Percentiles rank a stretch among this genome's conserved stretches.
Conservation (phyloP, 2,888 invertebrate genomes). For the Lamellibrachia columna region DNA sequence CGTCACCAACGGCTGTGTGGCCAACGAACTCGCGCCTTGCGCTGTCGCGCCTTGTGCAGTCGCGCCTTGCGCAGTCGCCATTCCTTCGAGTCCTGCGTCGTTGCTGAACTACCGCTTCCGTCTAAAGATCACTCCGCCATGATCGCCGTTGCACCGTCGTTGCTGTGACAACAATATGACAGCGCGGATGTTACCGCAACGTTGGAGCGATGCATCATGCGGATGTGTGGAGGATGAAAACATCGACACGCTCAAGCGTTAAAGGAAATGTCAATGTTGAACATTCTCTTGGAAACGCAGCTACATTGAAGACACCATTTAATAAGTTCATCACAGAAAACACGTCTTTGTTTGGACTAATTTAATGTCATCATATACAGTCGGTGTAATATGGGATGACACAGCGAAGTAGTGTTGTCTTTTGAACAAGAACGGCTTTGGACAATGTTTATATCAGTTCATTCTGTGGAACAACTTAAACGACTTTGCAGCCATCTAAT, state of each 20-base stretch:
- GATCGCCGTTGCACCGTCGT: not conserved
- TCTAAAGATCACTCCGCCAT: not conserved
- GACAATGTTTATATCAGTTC: not conserved
- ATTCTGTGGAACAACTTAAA: not conserved
- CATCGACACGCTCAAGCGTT: not conserved
- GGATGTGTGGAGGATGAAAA: not conserved
- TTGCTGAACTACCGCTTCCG: not conserved
- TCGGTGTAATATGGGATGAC: not conserved
- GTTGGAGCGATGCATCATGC: not conserved
- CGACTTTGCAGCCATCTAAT: not conserved
- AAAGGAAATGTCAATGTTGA: not conserved
- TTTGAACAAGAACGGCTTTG: not conserved
- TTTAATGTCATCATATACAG: not conserved
- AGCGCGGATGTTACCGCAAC: not conserved
- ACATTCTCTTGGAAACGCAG: not conserved
- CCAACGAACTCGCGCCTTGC: not conserved
- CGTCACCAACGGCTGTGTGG: constrained; percentile 3
- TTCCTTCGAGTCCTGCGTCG: not conserved
- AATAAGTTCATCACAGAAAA: not conserved
- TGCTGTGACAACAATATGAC: not conserved
- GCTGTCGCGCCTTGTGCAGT: too few species aligned
- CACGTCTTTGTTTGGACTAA: not conserved
- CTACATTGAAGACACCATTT: not conserved
- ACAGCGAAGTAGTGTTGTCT: not conserved
- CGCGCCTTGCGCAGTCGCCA: not conserved